These are phyloP conservation scores for Hirudinaria manillensis DNA, from an alignment of 2,888 invertebrate genomes.

Conservation along the genomic window DNA sequence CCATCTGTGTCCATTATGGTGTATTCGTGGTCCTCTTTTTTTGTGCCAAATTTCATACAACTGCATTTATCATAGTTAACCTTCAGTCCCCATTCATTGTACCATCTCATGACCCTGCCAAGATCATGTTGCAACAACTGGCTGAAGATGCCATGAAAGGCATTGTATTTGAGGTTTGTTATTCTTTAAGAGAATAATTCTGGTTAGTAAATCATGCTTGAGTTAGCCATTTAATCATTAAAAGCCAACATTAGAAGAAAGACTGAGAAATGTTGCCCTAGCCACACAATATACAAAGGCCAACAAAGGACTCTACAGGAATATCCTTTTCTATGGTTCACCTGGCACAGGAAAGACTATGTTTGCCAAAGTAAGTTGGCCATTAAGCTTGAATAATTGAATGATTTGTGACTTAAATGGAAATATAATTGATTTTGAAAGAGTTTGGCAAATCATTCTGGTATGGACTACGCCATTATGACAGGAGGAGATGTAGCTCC, in stretches of 20 bases:
- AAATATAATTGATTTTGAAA: conserved; percentile 50
- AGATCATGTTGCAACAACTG: no score
- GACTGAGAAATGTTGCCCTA: conserved; percentile 89
- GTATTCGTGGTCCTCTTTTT: no score
- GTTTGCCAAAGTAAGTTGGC: conserved; percentile 80
- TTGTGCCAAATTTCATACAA: no score
- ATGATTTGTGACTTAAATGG: no score
- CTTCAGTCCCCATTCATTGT: no score
- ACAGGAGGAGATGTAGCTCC: conserved; percentile 98
- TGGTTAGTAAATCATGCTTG: neutral
- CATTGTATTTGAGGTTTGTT: conserved; percentile 72
- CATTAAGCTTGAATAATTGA: neutral
- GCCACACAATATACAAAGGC: conserved; percentile 94
- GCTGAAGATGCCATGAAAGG: conserved; percentile 76
- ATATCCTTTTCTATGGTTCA: conserved; percentile 94
- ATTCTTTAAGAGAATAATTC: neutral
- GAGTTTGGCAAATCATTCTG: conserved; percentile 90
- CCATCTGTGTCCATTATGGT: no score
- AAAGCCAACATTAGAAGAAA: conserved; percentile 68
- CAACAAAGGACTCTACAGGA: conserved; percentile 87
- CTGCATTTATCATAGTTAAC: no score
- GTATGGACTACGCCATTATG: conserved; percentile 97
- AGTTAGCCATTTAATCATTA: neutral
- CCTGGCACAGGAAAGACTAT: conserved; percentile 95
- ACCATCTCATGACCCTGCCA: no score